Conservation (phyloP, 2,797 vertebrate genomes). For the Babyrousa celebensis region DNA sequence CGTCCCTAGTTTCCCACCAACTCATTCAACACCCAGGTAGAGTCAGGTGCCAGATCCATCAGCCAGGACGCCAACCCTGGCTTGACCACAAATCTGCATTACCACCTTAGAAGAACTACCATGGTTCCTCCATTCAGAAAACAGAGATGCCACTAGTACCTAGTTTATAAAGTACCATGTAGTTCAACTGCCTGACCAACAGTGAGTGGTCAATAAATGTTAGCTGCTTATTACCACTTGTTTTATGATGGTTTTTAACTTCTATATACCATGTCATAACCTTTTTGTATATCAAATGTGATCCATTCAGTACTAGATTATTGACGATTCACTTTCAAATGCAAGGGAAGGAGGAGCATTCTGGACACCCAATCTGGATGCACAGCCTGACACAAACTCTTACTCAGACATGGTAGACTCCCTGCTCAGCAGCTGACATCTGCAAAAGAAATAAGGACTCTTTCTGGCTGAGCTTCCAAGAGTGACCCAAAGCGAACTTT, state of each 20-base stretch:
- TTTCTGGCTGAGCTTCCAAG: slow-evolving; percentile 50
- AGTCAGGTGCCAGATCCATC: not conserved
- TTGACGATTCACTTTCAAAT: not conserved
- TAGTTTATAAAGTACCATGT: not conserved
- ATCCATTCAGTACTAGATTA: slow-evolving; percentile 4
- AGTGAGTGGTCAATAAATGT: not conserved
- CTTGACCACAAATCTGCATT: not conserved
- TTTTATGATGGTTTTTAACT: slow-evolving; percentile 25
- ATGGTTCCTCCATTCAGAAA: not conserved
- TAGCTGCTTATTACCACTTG: not conserved
- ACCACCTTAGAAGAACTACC: not conserved
- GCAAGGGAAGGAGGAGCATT: not conserved
- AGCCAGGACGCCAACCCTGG: not conserved
- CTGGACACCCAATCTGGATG: not conserved
- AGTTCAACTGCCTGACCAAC: not conserved
- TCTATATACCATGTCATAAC: not conserved
- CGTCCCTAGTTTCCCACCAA: not conserved
- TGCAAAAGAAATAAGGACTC: slow-evolving; percentile 40
- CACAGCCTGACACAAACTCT: slow-evolving; percentile 18
- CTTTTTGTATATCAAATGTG: not conserved
- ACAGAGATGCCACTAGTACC: not conserved
- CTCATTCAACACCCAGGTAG: not conserved
- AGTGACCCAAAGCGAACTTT: not conserved
- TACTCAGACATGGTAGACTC: not conserved
- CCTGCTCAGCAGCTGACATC: not conserved